Evolutionary conservation across 2,113 vertebrate species (phyloP).

Genomic region (Erinaceus europaeus): DNA sequence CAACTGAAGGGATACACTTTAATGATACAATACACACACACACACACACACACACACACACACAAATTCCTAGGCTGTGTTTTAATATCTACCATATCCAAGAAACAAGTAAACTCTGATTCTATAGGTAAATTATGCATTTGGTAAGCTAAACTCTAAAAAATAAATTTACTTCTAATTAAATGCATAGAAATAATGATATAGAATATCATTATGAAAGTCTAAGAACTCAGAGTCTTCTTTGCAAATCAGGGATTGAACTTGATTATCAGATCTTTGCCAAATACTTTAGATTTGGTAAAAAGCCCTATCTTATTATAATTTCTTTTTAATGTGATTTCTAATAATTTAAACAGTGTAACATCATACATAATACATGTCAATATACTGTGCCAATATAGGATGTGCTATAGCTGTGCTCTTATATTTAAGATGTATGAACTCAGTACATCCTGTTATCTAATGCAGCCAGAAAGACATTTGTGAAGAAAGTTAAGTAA

Average conservation of each 20-base stretch:
- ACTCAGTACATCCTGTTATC: constrained; percentile 76
- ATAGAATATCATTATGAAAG: constrained; percentile 63
- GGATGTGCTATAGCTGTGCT: constrained; percentile 70
- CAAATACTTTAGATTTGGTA: constrained; percentile 76
- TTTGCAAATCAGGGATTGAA: constrained; percentile 76
- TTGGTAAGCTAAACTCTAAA: constrained; percentile 39
- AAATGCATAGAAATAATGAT: constrained; percentile 69
- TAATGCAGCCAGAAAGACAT: constrained; percentile 73
- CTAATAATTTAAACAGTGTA: constrained; percentile 81
- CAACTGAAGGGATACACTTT: neutral
- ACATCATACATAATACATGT: constrained; percentile 81
- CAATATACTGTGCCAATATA: constrained; percentile 76
- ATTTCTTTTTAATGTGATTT: constrained; percentile 78
- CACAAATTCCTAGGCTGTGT: neutral
- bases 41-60: too few relatives aligned
- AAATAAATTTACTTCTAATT: constrained; percentile 68
- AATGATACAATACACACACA: neutral
- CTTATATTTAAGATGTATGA: constrained; percentile 78
- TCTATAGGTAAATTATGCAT: constrained; percentile 51
- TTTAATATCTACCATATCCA: neutral
- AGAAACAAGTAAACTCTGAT: constrained; percentile 20
- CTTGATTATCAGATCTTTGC: constrained; percentile 73
- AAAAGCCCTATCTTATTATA: constrained; percentile 78
- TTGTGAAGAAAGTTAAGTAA: constrained; percentile 68
- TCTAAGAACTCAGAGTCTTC: constrained; percentile 68